phyloP scores from a whole-genome alignment of 2,888 invertebrate species.

The Barypeithes pellucidus region DNA sequence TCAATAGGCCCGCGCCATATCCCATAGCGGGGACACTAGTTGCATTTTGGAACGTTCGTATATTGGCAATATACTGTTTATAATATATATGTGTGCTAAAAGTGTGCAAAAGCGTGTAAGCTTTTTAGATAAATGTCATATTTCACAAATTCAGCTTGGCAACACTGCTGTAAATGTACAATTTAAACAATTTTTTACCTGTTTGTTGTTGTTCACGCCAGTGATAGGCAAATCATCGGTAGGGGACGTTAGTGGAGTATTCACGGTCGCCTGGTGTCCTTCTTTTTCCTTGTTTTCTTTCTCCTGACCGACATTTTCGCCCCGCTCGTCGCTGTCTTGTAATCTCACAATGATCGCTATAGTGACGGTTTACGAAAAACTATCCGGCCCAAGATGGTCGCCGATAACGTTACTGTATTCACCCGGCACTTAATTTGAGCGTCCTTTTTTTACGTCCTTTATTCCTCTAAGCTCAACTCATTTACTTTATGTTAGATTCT shows the following conservation, averaged over 20 bases:
- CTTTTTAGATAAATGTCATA: too few species aligned
- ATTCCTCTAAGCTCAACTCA: background rate
- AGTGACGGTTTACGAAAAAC: conserved; percentile 54
- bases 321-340: conserved; percentile 72
- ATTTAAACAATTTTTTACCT: conserved; percentile 36
- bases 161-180: too few species aligned
- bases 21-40: too few species aligned
- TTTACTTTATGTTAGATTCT: background rate
- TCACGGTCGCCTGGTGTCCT: conserved; percentile 75
- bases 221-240: conserved; percentile 65
- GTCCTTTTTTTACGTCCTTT: background rate
- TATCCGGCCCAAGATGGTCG: conserved; percentile 10
- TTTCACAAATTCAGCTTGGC: too few species aligned
- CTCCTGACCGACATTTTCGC: conserved; percentile 76
- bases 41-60: too few species aligned
- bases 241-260: conserved; percentile 72
- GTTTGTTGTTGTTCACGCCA: conserved; percentile 11
- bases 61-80: too few species aligned
- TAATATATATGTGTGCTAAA: too few species aligned
- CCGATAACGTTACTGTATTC: background rate
- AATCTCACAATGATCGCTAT: conserved; percentile 81
- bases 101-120: too few species aligned
- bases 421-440: conserved; percentile 12
- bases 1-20: too few species aligned
- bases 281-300: conserved; percentile 78